Conservation (phyloP, 2,888 invertebrate genomes). For the Epinotia demarniana region DNA sequence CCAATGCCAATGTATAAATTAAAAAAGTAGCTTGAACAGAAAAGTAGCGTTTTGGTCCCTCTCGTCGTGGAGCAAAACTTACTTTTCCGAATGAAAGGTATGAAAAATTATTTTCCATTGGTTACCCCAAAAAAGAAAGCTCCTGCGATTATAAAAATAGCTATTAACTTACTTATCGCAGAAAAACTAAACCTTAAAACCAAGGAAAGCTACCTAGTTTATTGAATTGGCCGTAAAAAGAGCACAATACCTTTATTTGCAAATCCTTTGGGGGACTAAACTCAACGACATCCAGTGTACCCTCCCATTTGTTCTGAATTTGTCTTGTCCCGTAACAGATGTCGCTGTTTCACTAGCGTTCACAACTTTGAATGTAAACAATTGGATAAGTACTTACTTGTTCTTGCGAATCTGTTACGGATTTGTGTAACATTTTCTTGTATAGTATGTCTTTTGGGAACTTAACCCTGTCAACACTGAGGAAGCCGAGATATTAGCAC, state of each 20-base stretch:
- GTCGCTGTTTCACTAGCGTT: constrained; percentile 16
- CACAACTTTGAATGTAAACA: constrained; percentile 30
- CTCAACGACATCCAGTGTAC: constrained; percentile 1
- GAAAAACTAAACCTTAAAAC: background rate
- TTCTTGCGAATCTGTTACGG: constrained; percentile 16
- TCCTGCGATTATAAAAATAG: background rate
- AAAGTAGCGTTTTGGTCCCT: too few species aligned
- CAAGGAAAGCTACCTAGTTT: background rate
- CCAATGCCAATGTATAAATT: too few species aligned
- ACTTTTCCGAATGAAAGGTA: too few species aligned
- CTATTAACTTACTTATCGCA: background rate
- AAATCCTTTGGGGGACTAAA: constrained; percentile 22
- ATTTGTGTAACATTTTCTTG: background rate
- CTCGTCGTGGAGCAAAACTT: too few species aligned
- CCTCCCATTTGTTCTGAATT: constrained; percentile 13
- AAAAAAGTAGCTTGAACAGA: too few species aligned
- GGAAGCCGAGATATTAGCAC: constrained; percentile 19
- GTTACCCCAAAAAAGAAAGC: background rate
- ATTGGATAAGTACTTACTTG: constrained; percentile 13
- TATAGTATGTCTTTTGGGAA: constrained; percentile 7
- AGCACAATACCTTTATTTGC: constrained; percentile 24
- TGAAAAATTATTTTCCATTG: too few species aligned
- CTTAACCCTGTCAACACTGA: constrained; percentile 7
- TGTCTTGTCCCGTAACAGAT: constrained; percentile 23
- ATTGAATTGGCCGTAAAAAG: constrained; percentile 16